These are phyloP conservation scores for Xestia ashworthii DNA, from an alignment of 2,888 invertebrate species.

Conservation along the genomic window DNA sequence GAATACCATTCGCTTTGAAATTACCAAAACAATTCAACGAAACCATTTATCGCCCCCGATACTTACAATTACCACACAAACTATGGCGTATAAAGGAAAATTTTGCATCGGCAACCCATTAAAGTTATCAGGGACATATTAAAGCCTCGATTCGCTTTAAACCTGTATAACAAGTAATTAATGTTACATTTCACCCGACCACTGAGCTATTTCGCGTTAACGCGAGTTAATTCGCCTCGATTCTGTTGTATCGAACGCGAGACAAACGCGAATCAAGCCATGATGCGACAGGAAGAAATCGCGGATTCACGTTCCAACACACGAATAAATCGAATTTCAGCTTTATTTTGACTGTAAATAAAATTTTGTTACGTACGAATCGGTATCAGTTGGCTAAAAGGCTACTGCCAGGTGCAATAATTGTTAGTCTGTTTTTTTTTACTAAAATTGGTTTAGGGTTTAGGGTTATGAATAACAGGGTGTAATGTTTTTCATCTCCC, in stretches of 20 bases:
- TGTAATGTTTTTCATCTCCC: too few relatives aligned
- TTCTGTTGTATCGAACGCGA: conserved; percentile 32
- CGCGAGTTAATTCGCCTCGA: conserved; percentile 63
- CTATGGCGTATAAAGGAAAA: conserved; percentile 45
- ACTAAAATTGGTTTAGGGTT: background rate
- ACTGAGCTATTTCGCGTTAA: conserved; percentile 60
- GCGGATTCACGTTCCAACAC: conserved; percentile 32
- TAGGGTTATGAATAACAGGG: too few relatives aligned
- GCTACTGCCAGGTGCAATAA: background rate
- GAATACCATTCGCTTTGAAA: background rate
- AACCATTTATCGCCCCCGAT: background rate
- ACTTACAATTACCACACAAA: conserved; percentile 35
- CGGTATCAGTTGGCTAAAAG: background rate
- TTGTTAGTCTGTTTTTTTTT: background rate
- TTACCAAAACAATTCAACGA: conserved; percentile 6
- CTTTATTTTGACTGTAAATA: conserved; percentile 26
- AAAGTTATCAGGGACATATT: conserved; percentile 61
- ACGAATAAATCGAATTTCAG: conserved; percentile 16
- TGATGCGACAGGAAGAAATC: conserved; percentile 51
- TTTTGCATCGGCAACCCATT: conserved; percentile 58
- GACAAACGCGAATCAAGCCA: conserved; percentile 40
- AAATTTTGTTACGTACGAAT: background rate
- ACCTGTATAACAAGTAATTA: conserved; percentile 66
- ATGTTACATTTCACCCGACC: conserved; percentile 63
- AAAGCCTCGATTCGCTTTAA: conserved; percentile 58